phyloP scores from a whole-genome alignment of 2,113 vertebrate genomes.

The Pedetes capensis region DNA sequence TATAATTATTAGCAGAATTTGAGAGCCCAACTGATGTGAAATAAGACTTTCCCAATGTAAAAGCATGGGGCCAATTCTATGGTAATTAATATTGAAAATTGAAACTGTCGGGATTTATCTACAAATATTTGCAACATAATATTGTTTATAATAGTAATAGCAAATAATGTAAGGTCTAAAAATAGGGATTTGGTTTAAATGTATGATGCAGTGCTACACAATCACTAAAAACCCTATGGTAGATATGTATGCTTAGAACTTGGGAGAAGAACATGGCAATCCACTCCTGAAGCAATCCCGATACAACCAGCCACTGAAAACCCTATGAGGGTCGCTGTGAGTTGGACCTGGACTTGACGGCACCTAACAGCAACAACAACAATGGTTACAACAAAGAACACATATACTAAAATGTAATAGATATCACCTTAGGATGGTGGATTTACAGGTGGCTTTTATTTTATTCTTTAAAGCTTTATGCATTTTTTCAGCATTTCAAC shows the following conservation, averaged over 20 bases:
- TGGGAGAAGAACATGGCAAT: no score
- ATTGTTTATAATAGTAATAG: background rate
- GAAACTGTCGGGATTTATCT: background rate
- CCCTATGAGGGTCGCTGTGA: no score
- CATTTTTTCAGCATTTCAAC: background rate
- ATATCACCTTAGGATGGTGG: background rate
- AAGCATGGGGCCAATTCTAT: background rate
- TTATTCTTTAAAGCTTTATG: slow-evolving; percentile 23
- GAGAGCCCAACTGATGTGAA: background rate
- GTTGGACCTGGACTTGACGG: no score
- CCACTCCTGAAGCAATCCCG: no score
- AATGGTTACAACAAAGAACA: background rate
- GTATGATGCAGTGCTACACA: background rate
- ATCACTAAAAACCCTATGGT: background rate
- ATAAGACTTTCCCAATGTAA: background rate
- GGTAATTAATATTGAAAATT: background rate
- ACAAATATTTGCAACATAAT: background rate
- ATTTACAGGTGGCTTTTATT: slow-evolving; percentile 4
- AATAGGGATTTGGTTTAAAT: background rate
- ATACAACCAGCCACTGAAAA: no score
- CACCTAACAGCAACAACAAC: no score
- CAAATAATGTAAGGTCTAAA: background rate
- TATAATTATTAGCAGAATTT: background rate
- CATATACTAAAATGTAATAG: background rate
- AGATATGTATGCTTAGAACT: background rate